Evolutionary conservation across 2,113 vertebrate genomes (phyloP).

Genomic region (Elaphurus davidianus): DNA sequence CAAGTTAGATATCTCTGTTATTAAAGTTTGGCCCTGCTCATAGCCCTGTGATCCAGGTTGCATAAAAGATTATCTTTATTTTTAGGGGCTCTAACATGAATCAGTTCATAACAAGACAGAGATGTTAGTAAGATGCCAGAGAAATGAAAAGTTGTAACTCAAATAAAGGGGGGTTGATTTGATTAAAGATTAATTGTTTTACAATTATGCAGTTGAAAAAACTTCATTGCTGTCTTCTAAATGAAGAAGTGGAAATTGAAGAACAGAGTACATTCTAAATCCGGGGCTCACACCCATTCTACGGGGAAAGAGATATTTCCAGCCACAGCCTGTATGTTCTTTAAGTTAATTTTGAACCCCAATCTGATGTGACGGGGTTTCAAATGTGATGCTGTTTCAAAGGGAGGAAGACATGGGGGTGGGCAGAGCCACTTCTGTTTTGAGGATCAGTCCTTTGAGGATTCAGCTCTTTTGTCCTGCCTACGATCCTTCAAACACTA

Average conservation of each 20-base stretch:
- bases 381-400: not conserved
- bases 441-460: not conserved
- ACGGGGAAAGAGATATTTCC: not conserved
- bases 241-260: not conserved
- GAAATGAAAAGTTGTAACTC: not conserved
- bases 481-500: not conserved
- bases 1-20: not conserved
- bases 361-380: not conserved
- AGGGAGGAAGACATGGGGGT: not conserved
- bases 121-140: not conserved
- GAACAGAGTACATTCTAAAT: not conserved
- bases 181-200: not conserved
- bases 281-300: not conserved
- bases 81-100: not conserved
- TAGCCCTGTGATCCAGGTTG: not conserved
- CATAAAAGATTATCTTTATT: not conserved
- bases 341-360: not conserved
- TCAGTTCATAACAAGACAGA: not conserved
- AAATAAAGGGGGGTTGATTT: not conserved
- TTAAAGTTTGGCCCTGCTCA: not conserved
- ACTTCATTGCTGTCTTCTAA: not conserved
- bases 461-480: not conserved
- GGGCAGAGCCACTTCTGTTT: not conserved
- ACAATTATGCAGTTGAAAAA: not conserved
- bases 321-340: not conserved